Conservation (phyloP, 1,140 invertebrate species). For the Zaprionus lachaisei region DNA sequence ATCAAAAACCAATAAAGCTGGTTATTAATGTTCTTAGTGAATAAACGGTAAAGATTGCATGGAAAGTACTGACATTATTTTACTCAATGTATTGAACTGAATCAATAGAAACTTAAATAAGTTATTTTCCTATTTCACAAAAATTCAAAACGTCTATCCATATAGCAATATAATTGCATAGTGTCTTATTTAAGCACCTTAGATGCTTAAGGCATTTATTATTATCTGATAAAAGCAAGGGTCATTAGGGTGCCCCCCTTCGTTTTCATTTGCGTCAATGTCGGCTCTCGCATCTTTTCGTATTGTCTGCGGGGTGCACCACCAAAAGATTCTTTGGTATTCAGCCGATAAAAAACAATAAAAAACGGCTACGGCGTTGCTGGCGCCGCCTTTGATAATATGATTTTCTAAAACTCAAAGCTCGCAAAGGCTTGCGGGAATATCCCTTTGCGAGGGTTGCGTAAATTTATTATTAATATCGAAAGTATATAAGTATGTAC, state of each 20-base stretch:
- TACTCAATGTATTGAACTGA: background rate
- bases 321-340: conserved; percentile 25
- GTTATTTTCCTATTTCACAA: too few species aligned
- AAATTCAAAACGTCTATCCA: too few species aligned
- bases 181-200: background rate
- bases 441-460: background rate
- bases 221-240: background rate
- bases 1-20: background rate
- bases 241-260: background rate
- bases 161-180: background rate
- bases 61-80: background rate
- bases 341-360: conserved; percentile 67
- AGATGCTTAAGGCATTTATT: background rate
- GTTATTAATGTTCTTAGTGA: background rate
- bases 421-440: conserved; percentile 18
- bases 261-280: background rate
- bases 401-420: conserved; percentile 39
- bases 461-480: conserved; percentile 59
- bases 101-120: too few species aligned
- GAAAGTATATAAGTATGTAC: conserved; percentile 34
- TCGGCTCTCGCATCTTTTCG: conserved; percentile 5
- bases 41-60: background rate
- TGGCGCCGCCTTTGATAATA: conserved; percentile 41
- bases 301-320: conserved; percentile 13
- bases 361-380: conserved; percentile 27